These are phyloP conservation scores for Leptatherina wallacei DNA, from an alignment of 2,797 vertebrate genomes.

Conservation along the genomic window DNA sequence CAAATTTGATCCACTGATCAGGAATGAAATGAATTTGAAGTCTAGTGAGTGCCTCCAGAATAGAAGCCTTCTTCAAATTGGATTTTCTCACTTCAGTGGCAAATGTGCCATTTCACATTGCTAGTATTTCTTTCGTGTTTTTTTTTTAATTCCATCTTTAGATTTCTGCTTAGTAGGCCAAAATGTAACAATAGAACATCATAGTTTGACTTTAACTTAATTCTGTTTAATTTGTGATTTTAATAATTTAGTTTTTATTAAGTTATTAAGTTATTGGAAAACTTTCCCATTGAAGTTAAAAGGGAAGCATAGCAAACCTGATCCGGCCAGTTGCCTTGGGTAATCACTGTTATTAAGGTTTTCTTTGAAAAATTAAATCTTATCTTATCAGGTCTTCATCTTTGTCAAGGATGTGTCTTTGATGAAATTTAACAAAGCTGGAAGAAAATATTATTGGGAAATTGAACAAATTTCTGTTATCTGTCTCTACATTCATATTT, in stretches of 20 bases:
- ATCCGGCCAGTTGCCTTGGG: not conserved
- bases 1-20: conserved; percentile 86
- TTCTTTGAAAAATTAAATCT: not conserved
- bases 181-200: conserved; percentile 50
- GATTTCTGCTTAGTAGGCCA: conserved; percentile 68
- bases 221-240: conserved; percentile 34
- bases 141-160: conserved; percentile 56
- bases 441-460: not conserved
- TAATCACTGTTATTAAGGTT: conserved; percentile 2
- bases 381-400: not conserved
- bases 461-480: not conserved
- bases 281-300: conserved; percentile 41
- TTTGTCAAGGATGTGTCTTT: not conserved
- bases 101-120: conserved; percentile 71
- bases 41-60: conserved; percentile 67
- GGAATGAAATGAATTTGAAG: conserved; percentile 77
- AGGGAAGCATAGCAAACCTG: not conserved
- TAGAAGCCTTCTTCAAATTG: conserved; percentile 69
- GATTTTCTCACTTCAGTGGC: conserved; percentile 74
- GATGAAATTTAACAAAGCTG: not conserved
- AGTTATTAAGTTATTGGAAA: conserved; percentile 44
- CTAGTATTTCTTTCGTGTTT: conserved; percentile 48
- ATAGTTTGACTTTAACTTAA: conserved; percentile 52
- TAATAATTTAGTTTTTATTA: conserved; percentile 22
- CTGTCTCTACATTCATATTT: not conserved